Percentiles rank a stretch among this genome's conserved stretches.
phyloP scores from a whole-genome alignment of 2,888 invertebrate species.

The Drosophila macrospina region DNA sequence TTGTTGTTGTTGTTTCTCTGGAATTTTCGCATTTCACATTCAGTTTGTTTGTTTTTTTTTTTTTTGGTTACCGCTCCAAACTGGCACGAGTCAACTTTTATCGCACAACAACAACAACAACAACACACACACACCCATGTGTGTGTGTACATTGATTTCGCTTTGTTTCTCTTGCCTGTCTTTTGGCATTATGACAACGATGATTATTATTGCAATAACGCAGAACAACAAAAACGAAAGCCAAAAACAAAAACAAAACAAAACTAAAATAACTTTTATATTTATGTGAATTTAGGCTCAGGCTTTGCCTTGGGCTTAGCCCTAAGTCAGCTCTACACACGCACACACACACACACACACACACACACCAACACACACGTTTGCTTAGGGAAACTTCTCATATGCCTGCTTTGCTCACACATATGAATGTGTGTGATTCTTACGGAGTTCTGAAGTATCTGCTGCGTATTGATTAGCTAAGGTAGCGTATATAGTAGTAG shows the following conservation, averaged over 20 bases:
- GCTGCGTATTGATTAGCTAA: constrained; percentile 20
- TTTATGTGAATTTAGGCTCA: constrained; percentile 41
- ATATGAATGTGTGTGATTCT: neutral
- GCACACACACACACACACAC: neutral
- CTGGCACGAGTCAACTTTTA: constrained; percentile 79
- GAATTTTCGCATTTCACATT: constrained; percentile 63
- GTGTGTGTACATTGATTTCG: constrained; percentile 59
- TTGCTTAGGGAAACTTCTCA: neutral
- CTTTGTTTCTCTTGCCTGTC: constrained; percentile 54
- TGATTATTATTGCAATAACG: constrained; percentile 59
- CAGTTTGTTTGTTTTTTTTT: constrained; percentile 47
- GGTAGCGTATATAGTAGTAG: too few relatives aligned
- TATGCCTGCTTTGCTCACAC: constrained; percentile 1
- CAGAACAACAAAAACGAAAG: constrained; percentile 1
- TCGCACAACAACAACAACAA: constrained; percentile 52
- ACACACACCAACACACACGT: neutral
- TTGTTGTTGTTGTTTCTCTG: constrained; percentile 72
- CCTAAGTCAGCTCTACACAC: constrained; percentile 18
- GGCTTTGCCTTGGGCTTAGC: constrained; percentile 16
- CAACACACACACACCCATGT: constrained; percentile 12
- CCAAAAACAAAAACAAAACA: constrained; percentile 26
- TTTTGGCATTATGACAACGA: constrained; percentile 64
- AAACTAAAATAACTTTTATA: constrained; percentile 36
- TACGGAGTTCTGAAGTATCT: constrained; percentile 12
- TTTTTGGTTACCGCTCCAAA: constrained; percentile 55